phyloP scores from a whole-genome alignment of 2,113 vertebrate genomes.

The Hipposideros armiger region DNA sequence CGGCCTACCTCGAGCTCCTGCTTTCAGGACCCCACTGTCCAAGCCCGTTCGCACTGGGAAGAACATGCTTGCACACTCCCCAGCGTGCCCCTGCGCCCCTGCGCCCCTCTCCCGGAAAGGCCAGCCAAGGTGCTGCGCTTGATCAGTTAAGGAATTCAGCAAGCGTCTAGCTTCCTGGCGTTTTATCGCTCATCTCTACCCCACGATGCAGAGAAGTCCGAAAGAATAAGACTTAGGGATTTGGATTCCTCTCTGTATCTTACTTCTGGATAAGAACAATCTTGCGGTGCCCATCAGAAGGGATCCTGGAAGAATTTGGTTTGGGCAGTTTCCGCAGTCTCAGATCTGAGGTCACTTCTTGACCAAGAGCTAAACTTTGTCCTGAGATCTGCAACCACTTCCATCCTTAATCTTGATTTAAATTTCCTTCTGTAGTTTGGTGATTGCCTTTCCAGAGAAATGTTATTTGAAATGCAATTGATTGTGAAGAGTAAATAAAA shows the following conservation, averaged over 20 bases:
- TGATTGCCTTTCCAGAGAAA: constrained; percentile 18
- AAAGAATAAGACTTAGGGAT: background rate
- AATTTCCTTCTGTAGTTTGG: background rate
- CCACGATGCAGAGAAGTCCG: background rate
- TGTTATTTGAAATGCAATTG: background rate
- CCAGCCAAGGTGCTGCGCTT: accelerated
- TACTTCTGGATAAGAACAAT: background rate
- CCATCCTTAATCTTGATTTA: constrained; percentile 18
- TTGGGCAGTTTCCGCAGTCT: background rate
- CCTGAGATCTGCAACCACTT: background rate
- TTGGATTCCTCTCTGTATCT: background rate
- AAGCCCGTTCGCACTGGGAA: background rate
- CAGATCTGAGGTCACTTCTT: background rate
- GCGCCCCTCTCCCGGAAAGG: background rate
- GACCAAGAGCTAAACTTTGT: background rate
- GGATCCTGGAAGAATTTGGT: background rate
- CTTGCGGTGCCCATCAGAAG: too few relatives aligned
- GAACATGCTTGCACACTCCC: background rate
- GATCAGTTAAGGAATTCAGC: background rate
- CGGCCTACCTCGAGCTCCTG: background rate
- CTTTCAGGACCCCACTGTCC: background rate
- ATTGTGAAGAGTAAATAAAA: background rate
- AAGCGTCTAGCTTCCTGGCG: background rate
- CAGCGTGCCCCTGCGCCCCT: accelerated
- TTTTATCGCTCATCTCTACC: background rate